A percentile compares a stretch with the other conserved stretches of the same genome.
These are phyloP conservation scores for Anneissia japonica DNA, from an alignment of 35 echinoderm and acorn worm species.

Conservation along the genomic window DNA sequence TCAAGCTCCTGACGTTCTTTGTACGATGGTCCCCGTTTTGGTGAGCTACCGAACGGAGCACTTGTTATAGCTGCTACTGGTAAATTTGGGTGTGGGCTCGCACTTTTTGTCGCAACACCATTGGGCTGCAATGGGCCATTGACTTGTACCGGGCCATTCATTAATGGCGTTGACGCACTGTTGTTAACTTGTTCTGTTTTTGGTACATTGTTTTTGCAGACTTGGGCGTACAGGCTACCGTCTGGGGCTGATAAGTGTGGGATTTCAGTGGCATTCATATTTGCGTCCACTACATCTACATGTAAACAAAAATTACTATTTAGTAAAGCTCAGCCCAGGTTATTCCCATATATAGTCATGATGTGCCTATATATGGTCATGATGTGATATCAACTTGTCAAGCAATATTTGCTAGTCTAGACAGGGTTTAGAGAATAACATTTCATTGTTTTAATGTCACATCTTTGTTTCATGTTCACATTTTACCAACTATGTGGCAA, in stretches of 20 bases:
- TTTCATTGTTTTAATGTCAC: no score
- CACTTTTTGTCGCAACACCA: conserved; percentile 1
- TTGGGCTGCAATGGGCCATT: conserved; percentile 6
- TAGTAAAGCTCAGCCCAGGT: no score
- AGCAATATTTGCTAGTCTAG: no score
- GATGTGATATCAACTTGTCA: no score
- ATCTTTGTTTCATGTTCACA: no score
- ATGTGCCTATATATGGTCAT: no score
- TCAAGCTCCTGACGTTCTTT: conserved; percentile 75
- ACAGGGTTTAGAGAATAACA: no score
- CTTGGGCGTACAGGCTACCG: conserved; percentile 90
- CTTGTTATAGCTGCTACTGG: not conserved
- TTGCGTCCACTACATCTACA: not conserved
- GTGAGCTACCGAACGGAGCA: not conserved
- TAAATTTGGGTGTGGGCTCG: not conserved
- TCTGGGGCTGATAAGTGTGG: conserved; percentile 82
- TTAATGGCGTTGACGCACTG: conserved; percentile 27
- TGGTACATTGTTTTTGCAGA: conserved; percentile 52
- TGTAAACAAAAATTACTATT: not conserved
- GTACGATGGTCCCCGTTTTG: conserved; percentile 44
- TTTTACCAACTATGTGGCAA: no score
- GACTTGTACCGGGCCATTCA: conserved; percentile 5
- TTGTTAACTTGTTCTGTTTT: conserved; percentile 24
- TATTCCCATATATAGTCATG: no score
- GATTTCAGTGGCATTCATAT: not conserved